Base-by-base conservation (phyloP, 92 coral and sea anemone genomes). In the Epizoanthus illoricatus region DNA sequence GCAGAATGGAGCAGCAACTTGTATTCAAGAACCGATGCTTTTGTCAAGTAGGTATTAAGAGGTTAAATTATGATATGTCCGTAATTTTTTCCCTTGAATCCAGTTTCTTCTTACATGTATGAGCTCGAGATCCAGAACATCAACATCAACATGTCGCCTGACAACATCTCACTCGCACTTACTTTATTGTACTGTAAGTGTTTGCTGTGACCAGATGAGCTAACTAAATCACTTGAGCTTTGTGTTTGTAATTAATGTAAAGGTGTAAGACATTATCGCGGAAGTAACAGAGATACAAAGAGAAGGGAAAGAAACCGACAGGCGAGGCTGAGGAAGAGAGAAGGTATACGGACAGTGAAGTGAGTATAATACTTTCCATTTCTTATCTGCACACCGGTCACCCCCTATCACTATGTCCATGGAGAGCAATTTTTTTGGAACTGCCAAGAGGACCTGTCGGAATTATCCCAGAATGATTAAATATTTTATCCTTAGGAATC, bases 281-380 rank as follows among this genome's bases (percentile, higher is more conserved):
- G 99, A 18, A 96, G 99, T 75, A 90, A 91, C 85, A 92, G 99
- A 71, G 97, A 96, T 83, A 86, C 93, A 21, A 89, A 89, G 78
- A 96, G 95, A 75, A 86, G 99, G 65, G 96, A 95, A 69, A 86
- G 94, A 85, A 95, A 93, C 65, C 89, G 88, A 41, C 87, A 84
- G 83, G 90, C 86, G 56, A 92, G 87, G 83, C 85, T 94, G 55
- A 89, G 90, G 65, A 86, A 89, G 63, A 63, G 93, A 83, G 92
- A 90, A 64, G 92, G 90, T 5, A 74, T 60, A 65, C 83, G 71
- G 56, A 52, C 56, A 58, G 84, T 90, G 67, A 78, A 47, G 97
- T 91, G 39, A 75, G 90, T 87, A 13, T 28, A 28, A 28, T 28
- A 28, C 1, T 28, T 28, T 28, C 0, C 36, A 28, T 28, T 28